These are phyloP conservation scores for Rhynchotus rufescens DNA, from an alignment of 2,797 vertebrate species.

Conservation along the genomic window DNA sequence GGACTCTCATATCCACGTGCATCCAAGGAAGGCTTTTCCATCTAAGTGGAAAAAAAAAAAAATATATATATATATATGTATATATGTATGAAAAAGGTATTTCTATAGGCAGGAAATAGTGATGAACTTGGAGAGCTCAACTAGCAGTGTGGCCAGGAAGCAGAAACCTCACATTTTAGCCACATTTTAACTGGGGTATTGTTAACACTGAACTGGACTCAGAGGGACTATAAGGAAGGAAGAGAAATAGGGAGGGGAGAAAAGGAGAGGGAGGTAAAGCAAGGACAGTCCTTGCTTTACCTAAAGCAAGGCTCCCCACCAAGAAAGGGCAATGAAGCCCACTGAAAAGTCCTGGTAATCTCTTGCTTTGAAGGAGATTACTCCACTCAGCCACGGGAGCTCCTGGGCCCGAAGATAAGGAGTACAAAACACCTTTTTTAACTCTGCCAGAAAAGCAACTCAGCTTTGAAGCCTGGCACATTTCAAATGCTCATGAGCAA, in stretches of 20 bases:
- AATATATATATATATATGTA: too few species aligned
- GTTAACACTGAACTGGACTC: background rate
- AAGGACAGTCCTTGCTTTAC: background rate
- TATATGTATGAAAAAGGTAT: background rate
- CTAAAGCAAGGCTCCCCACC: background rate
- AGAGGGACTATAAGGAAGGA: background rate
- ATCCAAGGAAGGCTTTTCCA: background rate
- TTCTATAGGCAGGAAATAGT: background rate
- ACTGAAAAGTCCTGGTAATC: background rate
- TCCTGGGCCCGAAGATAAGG: constrained; percentile 9
- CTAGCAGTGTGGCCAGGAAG: background rate
- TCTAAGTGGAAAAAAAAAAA: accelerated
- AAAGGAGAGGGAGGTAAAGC: background rate
- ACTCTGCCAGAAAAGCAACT: background rate
- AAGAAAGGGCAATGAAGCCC: background rate
- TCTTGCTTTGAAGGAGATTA: constrained; percentile 16
- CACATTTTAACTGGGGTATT: background rate
- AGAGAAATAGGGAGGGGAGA: background rate
- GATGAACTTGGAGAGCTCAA: background rate
- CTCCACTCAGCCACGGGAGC: background rate
- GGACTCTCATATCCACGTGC: background rate
- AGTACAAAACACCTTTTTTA: background rate
- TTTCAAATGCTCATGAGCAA: background rate
- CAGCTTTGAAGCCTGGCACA: background rate
- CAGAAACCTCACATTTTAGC: background rate